Conservation (phyloP, 2,113 vertebrate species). For the Silurus asotus region DNA sequence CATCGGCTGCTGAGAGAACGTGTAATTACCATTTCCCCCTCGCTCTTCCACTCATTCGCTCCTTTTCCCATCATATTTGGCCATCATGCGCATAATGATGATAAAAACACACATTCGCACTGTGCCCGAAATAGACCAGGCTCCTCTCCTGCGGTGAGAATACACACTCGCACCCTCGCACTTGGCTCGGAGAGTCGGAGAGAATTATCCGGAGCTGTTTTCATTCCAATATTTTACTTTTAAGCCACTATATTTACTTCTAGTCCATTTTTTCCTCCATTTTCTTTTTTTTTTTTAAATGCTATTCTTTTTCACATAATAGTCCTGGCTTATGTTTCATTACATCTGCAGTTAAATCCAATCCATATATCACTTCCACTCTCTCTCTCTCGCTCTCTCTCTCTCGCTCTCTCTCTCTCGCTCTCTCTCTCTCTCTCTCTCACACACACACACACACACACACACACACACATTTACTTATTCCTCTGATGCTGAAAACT, state of each 20-base stretch:
- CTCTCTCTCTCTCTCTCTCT: background rate
- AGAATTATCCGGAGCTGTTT: constrained; percentile 11
- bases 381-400: background rate
- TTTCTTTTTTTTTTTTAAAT: no score
- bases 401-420: background rate
- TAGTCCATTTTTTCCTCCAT: background rate
- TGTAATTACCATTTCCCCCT: constrained; percentile 46
- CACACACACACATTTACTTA: background rate
- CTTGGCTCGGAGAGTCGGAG: background rate
- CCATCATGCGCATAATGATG: constrained; percentile 45
- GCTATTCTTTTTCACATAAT: background rate
- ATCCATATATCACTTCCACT: background rate
- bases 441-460: background rate
- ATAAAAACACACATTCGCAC: constrained; percentile 47
- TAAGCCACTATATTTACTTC: background rate
- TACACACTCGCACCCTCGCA: constrained; percentile 9
- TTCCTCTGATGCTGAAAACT: background rate
- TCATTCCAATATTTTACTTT: constrained; percentile 14
- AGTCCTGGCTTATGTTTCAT: background rate
- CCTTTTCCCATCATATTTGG: constrained; percentile 38
- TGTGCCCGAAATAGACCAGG: constrained; percentile 36
- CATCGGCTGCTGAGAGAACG: constrained; percentile 42
- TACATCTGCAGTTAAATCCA: background rate
- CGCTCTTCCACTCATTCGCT: background rate
- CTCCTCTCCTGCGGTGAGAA: constrained; percentile 11